Conservation (phyloP, 2,113 vertebrate genomes). For the Chaetops frenatus region DNA sequence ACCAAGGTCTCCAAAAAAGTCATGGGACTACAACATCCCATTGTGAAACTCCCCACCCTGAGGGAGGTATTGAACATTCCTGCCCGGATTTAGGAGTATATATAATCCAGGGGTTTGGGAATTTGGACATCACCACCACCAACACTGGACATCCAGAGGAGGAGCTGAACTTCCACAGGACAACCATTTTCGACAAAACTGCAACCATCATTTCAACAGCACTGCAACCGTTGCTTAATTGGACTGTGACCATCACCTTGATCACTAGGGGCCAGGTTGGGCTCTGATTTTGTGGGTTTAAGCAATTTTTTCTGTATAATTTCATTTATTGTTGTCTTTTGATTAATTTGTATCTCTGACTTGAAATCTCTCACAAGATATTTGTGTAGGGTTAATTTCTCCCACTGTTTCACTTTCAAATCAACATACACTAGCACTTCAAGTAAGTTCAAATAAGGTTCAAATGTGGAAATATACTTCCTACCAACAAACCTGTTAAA, state of each 20-base stretch:
- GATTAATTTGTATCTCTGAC: not conserved
- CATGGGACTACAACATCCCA: too few species aligned
- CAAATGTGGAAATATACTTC: not conserved
- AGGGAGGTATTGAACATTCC: too few species aligned
- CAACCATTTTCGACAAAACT: too few species aligned
- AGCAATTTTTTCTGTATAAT: not conserved
- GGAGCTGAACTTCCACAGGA: too few species aligned
- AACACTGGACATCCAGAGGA: too few species aligned
- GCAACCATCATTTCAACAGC: too few species aligned
- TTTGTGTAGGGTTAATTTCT: not conserved
- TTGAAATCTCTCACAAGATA: not conserved
- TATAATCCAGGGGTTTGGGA: too few species aligned
- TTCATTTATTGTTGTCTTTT: not conserved
- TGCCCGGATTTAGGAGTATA: too few species aligned
- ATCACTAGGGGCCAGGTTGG: not conserved
- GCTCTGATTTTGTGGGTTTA: not conserved
- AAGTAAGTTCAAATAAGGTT: not conserved
- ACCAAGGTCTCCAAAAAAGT: too few species aligned
- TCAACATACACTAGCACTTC: rapidly evolving
- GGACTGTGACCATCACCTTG: not conserved
- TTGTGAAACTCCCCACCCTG: too few species aligned
- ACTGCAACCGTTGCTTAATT: not conserved
- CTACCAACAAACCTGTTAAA: not conserved
- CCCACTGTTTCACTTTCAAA: not conserved
- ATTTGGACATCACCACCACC: too few species aligned